phyloP scores from a whole-genome alignment of 2,113 vertebrate genomes.

The Tringa solitaria region DNA sequence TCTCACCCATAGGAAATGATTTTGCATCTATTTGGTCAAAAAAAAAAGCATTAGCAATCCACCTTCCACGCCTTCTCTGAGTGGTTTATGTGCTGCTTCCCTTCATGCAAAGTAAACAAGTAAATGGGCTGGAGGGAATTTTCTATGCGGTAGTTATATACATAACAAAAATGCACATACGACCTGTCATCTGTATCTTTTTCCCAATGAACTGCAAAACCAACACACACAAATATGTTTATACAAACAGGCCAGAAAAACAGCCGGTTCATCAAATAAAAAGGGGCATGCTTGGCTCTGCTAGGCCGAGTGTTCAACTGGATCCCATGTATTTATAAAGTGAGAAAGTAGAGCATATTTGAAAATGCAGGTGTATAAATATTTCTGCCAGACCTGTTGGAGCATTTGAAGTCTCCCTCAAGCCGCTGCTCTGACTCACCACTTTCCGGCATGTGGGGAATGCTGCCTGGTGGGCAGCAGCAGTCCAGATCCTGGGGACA shows the following conservation, averaged over 20 bases:
- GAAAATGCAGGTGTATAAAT: conserved; percentile 59
- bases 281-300: neutral
- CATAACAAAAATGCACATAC: neutral
- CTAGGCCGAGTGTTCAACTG: neutral
- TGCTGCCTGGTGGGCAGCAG: neutral
- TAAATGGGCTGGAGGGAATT: neutral
- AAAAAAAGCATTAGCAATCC: neutral
- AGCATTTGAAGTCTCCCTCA: conserved; percentile 26
- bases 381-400: conserved; percentile 30
- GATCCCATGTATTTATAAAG: conserved; percentile 48
- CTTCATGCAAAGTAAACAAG: neutral
- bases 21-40: neutral
- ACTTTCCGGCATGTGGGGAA: neutral
- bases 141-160: neutral
- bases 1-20: neutral
- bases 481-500: neutral
- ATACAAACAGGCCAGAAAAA: conserved; percentile 15
- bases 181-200: neutral
- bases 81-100: neutral
- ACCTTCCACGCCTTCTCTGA: neutral
- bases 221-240: conserved; percentile 13
- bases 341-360: conserved; percentile 34
- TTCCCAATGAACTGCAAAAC: conserved; percentile 9
- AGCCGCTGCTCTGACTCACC: conserved; percentile 9
- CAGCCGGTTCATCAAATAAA: conserved; percentile 37